Base-by-base conservation (phyloP, 2,113 vertebrate species). In the Penelope pileata region DNA sequence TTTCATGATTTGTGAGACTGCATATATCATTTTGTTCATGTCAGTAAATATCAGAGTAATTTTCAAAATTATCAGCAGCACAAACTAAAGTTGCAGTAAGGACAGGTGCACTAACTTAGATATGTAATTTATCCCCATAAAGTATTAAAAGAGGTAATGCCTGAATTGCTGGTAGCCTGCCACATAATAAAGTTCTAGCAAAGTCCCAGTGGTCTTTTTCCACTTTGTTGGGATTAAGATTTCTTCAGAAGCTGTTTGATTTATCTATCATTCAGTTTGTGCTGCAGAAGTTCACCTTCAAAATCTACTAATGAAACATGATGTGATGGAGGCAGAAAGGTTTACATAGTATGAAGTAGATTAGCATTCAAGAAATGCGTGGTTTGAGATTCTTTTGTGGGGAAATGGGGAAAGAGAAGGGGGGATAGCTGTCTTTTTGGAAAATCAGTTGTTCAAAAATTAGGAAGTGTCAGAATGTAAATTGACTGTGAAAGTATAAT, bases 371-470 rank as follows among this genome's bases (percentile, higher is more conserved):
- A 67, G 60, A 74, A 36, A 7, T 18, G 7, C 2, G 5, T 16
- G 6, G 10, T 70, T 48, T 9, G n/a, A 13, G 0, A 0, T 21
- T 22, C 53, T 75, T 56, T 56, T 40, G 24, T 23, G 60, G 6
- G 3, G 4, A 58, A 18, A n/a, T 58, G 32, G 19, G 54, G 32
- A 58, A 32, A n/a, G 54, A 58, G 8, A 50, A 58, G n/a, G 56
- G 56, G 34, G 56, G n/a, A 58, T 23, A 21, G 19, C 19, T n/a
- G 24, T 32, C 12, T 47, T 63, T 66, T 75, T 85, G n/a, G 18
- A 59, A 67, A 94, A 23, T 34, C 5, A 1, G 3, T 80, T 66
- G 34, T 91, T 82, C 8, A 68, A 62, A 95, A 73, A 58, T 58
- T 56, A 45, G 23, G 22, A 87, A 69, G 7, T 38, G 5, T 70